Conservation (phyloP, 2,797 vertebrate genomes). For the Okamejei kenojei region DNA sequence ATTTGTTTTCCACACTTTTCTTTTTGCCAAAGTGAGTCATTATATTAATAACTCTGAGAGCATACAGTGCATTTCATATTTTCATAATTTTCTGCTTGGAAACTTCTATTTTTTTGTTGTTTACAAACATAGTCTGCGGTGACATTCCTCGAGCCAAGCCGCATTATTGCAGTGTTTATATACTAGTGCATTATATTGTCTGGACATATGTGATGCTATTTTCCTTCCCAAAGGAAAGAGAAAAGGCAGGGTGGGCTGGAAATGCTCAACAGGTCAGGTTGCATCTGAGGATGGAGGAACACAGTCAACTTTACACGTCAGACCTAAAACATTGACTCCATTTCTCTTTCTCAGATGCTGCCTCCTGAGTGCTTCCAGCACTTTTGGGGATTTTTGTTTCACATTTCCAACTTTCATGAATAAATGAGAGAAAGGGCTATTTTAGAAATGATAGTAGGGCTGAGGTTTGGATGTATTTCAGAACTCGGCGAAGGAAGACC, state of each 20-base stretch:
- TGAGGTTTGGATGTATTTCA: too few relatives aligned
- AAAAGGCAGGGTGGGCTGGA: not conserved
- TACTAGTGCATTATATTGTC: not conserved
- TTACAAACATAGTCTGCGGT: not conserved
- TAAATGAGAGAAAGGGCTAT: too few relatives aligned
- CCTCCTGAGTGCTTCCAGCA: too few relatives aligned
- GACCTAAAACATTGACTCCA: too few relatives aligned
- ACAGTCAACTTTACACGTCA: too few relatives aligned
- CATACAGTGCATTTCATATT: not conserved
- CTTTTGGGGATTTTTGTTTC: too few relatives aligned
- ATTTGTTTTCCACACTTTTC: not conserved
- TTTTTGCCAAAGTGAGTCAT: not conserved
- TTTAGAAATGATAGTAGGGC: too few relatives aligned
- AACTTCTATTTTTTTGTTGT: not conserved
- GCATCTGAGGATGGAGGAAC: too few relatives aligned
- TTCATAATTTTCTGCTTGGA: not conserved
- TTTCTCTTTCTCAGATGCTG: too few relatives aligned
- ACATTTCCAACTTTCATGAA: too few relatives aligned
- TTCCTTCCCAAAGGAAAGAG: not conserved
- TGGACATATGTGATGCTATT: not conserved
- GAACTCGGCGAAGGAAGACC: too few relatives aligned
- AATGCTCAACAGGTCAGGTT: too few relatives aligned
- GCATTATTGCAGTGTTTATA: not conserved
- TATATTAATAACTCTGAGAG: not conserved
- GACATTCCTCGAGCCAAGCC: not conserved